Evolutionary conservation across 2,797 vertebrate species (phyloP).

Genomic region (Rhodeus uyekii): DNA sequence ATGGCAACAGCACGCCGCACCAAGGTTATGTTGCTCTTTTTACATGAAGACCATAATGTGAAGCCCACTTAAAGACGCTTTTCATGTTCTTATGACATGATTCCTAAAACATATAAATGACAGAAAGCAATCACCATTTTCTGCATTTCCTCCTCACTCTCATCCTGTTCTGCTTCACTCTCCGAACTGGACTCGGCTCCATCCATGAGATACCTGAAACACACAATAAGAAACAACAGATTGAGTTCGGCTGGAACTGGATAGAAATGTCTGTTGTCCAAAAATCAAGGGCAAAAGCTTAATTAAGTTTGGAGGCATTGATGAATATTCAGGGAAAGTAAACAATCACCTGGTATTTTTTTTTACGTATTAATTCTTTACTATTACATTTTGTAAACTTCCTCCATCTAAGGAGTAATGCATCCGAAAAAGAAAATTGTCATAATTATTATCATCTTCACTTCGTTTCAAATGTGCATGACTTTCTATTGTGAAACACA

Average conservation of each 20-base stretch:
- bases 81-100: background rate
- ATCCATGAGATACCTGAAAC: constrained; percentile 84
- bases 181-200: constrained; percentile 81
- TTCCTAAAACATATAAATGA: background rate
- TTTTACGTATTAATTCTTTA: background rate
- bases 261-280: background rate
- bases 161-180: constrained; percentile 74
- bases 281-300: background rate
- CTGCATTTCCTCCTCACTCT: constrained; percentile 72
- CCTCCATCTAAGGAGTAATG: background rate
- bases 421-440: background rate
- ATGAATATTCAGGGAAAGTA: background rate
- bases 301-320: background rate
- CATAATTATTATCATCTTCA: background rate
- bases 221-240: constrained; percentile 36
- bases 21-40: background rate
- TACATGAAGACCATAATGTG: background rate
- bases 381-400: background rate
- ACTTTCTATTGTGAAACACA: background rate
- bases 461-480: background rate
- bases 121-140: constrained; percentile 57
- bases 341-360: background rate
- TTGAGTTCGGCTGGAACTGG: background rate
- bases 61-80: background rate
- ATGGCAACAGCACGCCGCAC: constrained; percentile 8